phyloP scores from a whole-genome alignment of 1,140 invertebrate genomes.

The Apis florea region DNA sequence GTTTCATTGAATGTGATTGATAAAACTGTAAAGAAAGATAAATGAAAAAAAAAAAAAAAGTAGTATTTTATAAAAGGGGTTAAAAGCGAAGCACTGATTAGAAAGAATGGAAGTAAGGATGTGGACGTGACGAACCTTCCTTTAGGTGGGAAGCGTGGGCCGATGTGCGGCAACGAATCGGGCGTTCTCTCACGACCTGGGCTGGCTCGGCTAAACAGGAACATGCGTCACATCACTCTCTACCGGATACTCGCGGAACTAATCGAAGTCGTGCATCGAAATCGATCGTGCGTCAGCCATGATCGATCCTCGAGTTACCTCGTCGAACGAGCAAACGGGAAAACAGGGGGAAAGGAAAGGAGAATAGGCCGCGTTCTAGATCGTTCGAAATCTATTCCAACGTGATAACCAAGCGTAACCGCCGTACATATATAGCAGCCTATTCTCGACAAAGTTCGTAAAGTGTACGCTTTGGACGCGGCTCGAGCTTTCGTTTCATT shows the following conservation, averaged over 20 bases:
- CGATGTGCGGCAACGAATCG: constrained; percentile 91
- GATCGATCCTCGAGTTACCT: constrained; percentile 3
- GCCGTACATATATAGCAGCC: not conserved
- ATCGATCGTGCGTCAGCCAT: constrained; percentile 9
- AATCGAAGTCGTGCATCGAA: not conserved
- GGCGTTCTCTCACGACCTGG: constrained; percentile 89
- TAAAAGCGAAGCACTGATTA: constrained; percentile 24
- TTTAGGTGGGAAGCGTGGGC: constrained; percentile 91
- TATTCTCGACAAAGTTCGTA: not conserved
- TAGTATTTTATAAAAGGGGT: constrained; percentile 23
- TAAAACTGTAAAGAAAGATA: not conserved
- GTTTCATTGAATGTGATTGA: not conserved
- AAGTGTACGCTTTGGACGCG: constrained; percentile 7
- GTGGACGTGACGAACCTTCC: constrained; percentile 83
- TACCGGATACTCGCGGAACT: constrained; percentile 62
- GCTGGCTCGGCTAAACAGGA: constrained; percentile 89
- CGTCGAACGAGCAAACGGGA: not conserved
- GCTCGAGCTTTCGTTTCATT: not conserved
- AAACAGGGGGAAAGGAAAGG: not conserved
- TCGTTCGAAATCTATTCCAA: too few species aligned
- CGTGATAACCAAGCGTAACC: too few species aligned
- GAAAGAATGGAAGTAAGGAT: constrained; percentile 14
- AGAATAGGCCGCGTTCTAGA: constrained; percentile 8
- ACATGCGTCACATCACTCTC: constrained; percentile 82
- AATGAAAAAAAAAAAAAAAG: too few species aligned